Evolutionary conservation across 1,140 invertebrate genomes (phyloP).

Genomic region (Helicoverpa zea): DNA sequence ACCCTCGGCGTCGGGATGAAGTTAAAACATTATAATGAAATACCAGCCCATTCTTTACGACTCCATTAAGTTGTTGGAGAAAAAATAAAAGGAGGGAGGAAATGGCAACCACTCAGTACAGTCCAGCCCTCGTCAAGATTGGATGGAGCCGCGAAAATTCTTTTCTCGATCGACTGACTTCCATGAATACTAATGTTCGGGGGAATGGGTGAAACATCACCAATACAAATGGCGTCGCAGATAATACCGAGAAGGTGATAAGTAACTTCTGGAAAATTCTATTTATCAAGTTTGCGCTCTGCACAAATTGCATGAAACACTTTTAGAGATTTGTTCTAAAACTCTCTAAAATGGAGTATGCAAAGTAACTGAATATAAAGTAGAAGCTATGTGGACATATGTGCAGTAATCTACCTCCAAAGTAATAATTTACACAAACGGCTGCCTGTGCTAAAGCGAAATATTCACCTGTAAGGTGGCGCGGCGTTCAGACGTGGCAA

Average conservation of each 20-base stretch:
- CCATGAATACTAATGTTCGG: conserved; percentile 82
- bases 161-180: conserved; percentile 84
- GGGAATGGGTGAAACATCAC: conserved; percentile 66
- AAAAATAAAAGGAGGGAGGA: conserved; percentile 77
- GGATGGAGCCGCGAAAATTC: conserved; percentile 76
- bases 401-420: conserved; percentile 57
- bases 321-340: conserved; percentile 19
- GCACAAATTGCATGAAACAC: background rate
- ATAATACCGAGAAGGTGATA: conserved; percentile 62
- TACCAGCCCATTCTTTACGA: conserved; percentile 69
- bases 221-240: conserved; percentile 70
- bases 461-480: conserved; percentile 60
- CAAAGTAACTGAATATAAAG: conserved; percentile 39
- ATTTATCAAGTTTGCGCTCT: conserved; percentile 3
- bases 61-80: conserved; percentile 79
- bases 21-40: conserved; percentile 72
- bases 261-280: conserved; percentile 39
- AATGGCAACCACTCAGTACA: conserved; percentile 76
- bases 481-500: conserved; percentile 63
- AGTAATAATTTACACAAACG: conserved; percentile 71
- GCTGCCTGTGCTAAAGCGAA: conserved; percentile 59
- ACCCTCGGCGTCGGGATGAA: conserved; percentile 53
- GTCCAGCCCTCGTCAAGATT: conserved; percentile 74
- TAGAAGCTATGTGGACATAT: conserved; percentile 37
- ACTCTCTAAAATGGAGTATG: conserved; percentile 45